Base-by-base conservation (phyloP, 2,113 vertebrate genomes). In the Ivindomyrus marchei region DNA sequence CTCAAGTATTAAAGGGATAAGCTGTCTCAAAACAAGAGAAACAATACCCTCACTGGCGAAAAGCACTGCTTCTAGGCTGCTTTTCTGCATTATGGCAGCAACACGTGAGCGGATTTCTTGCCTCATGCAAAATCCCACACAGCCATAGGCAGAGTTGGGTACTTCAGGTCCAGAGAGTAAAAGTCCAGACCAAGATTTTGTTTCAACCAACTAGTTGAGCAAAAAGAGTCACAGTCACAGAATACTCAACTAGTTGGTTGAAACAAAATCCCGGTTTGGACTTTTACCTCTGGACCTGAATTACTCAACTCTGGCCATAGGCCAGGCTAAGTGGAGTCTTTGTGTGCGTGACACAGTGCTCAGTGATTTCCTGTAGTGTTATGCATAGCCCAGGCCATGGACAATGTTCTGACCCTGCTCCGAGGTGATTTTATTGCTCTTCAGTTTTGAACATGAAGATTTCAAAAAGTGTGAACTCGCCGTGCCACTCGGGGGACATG, bases 251-350 rank as follows among this genome's bases (percentile, higher is more conserved):
- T 56, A 56, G 52, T 56, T 56, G 52, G 52, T 52, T 52, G 15
- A 52, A 52, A 56, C 0, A 56, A 56, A 56, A 21, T 56, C 19
- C 19, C 52, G 0, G 52, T 56, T 21, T 56, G 52, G 52, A 21
- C 50, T 17, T 52, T 17, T 52, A 52, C 52, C 52, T 21, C 52
- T 56, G 52, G 52, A 56, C 17, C 19, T 21, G 19, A 56, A 21
- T 56, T 21, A 56, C 52, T 4, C 52, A 21, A 56, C 52, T 56
- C 52, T 56, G 19, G 52, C 17, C 52, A 21, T 24, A 70, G 90
- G 85, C 85, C 24, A 89, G 89, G 90, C 85, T 94, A 91, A 53
- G 91, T 15, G 47, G 91, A 88, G 80, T 88, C 92, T 92, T 92
- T 93, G 93, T 94, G 88, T 58, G 39, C 47, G 17, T 27, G 31